phyloP scores from a whole-genome alignment of 2,113 vertebrate species.

The Motacilla tschutschensis region DNA sequence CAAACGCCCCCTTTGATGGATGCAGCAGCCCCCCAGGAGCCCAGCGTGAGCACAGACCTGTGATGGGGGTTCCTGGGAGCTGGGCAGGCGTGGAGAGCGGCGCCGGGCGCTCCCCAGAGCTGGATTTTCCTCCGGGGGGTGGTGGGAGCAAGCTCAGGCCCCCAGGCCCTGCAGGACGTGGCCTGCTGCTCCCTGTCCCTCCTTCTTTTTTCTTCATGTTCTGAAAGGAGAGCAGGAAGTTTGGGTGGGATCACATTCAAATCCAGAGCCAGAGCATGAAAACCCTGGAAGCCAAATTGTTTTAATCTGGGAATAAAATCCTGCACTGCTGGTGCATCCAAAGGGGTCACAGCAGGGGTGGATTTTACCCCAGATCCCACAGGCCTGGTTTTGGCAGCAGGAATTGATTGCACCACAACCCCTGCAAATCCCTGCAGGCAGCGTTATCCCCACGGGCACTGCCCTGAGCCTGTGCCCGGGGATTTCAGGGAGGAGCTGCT shows the following conservation, averaged over 20 bases:
- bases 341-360: background rate
- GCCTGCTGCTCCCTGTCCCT: slow-evolving; percentile 42
- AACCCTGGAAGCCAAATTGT: background rate
- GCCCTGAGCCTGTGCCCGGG: fast-evolving
- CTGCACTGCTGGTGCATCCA: background rate
- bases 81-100: fast-evolving
- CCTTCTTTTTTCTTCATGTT: slow-evolving; percentile 93
- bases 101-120: background rate
- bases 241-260: fast-evolving
- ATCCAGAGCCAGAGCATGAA: fast-evolving
- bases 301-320: background rate
- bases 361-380: background rate
- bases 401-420: fast-evolving
- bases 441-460: fast-evolving
- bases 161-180: slow-evolving; percentile 55
- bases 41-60: slow-evolving; percentile 60
- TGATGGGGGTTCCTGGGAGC: slow-evolving; percentile 43
- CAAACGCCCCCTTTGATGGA: fast-evolving
- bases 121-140: slow-evolving; percentile 80
- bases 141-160: slow-evolving; percentile 80
- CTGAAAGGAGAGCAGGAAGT: slow-evolving; percentile 49
- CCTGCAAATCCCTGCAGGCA: background rate
- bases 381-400: background rate
- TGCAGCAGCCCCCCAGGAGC: background rate
- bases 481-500: fast-evolving